phyloP scores from a whole-genome alignment of 2,797 vertebrate genomes.

The Sebastes diaconus region DNA sequence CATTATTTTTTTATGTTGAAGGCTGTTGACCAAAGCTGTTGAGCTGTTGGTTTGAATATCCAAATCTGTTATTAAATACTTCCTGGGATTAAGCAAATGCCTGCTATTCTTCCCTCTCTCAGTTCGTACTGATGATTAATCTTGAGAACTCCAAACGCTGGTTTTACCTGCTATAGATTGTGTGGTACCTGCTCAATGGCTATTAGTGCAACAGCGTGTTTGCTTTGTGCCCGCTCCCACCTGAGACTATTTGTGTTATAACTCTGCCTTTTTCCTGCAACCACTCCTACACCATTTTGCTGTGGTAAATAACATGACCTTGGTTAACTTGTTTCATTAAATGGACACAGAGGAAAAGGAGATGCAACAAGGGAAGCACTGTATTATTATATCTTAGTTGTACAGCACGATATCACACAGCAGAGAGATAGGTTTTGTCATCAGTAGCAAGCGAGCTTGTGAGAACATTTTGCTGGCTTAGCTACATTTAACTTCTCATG shows the following conservation, averaged over 20 bases:
- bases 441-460: constrained; percentile 11
- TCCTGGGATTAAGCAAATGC: background rate
- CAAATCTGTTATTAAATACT: background rate
- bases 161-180: background rate
- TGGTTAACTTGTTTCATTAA: constrained; percentile 49
- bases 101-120: background rate
- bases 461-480: constrained; percentile 53
- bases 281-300: constrained; percentile 1
- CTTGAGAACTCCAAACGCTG: background rate
- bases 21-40: background rate
- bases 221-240: constrained; percentile 13
- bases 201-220: constrained; percentile 1
- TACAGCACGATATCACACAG: constrained; percentile 10
- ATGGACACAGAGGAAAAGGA: constrained; percentile 19
- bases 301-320: constrained; percentile 44
- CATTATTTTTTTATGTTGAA: background rate
- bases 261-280: constrained; percentile 5
- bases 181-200: background rate
- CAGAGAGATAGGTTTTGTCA: constrained; percentile 35
- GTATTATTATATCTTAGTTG: background rate
- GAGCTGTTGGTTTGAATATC: background rate
- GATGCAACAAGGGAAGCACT: background rate
- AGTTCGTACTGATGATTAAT: background rate
- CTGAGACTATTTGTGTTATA: constrained; percentile 9
- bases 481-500: constrained; percentile 62